Percentiles rank a stretch among this genome's conserved stretches.
Evolutionary conservation across 2,797 vertebrate genomes (phyloP).

Genomic region (Chaetodon trifasciatus): DNA sequence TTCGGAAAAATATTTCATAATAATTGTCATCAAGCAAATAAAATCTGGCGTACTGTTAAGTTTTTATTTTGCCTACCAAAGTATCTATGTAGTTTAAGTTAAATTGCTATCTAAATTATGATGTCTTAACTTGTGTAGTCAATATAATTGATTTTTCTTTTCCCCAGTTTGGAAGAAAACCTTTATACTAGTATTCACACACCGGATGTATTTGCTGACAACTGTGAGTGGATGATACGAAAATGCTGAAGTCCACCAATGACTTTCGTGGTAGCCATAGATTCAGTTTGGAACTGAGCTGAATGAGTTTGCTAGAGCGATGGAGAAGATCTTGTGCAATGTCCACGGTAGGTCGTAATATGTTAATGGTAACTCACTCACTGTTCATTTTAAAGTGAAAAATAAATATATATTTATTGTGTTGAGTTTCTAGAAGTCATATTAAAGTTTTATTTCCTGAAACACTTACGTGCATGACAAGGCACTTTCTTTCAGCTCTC

Average conservation of each 20-base stretch:
- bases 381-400: too few species aligned
- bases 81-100: fast-evolving
- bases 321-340: slow-evolving; percentile 81
- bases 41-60: fast-evolving
- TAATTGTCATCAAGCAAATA: background rate
- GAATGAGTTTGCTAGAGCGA: slow-evolving; percentile 30
- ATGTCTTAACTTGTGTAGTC: fast-evolving
- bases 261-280: background rate
- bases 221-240: slow-evolving; percentile 70
- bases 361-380: fast-evolving
- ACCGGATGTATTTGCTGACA: slow-evolving; percentile 38
- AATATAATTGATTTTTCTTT: background rate
- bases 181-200: slow-evolving; percentile 15
- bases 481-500: slow-evolving; percentile 13
- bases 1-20: slow-evolving; percentile 43
- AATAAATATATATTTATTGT: background rate
- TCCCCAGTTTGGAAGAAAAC: fast-evolving
- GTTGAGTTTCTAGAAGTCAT: background rate
- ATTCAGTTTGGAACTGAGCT: background rate
- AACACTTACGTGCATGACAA: slow-evolving; percentile 12
- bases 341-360: slow-evolving; percentile 76
- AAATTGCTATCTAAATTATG: fast-evolving
- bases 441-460: background rate
- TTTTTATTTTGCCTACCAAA: fast-evolving
- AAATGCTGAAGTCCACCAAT: slow-evolving; percentile 3